Evolutionary conservation across 1,140 invertebrate species (phyloP).

Genomic region (Ylistrum balloti): DNA sequence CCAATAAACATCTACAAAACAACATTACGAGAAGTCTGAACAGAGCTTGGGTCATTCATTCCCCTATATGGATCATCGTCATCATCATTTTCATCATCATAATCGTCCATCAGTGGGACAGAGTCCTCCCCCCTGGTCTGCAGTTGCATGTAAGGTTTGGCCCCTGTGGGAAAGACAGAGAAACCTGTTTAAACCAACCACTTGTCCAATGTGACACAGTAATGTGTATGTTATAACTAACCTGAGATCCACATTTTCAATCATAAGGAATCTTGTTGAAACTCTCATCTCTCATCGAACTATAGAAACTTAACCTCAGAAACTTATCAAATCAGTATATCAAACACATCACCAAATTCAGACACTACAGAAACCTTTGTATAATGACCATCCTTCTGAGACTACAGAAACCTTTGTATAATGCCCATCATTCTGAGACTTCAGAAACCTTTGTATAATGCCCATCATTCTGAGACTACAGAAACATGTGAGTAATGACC

Average conservation of each 20-base stretch:
- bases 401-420: not conserved
- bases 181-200: not conserved
- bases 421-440: not conserved
- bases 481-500: too few relatives aligned
- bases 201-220: not conserved
- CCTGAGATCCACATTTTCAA: too few relatives aligned
- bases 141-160: slow-evolving; percentile 37
- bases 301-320: too few relatives aligned
- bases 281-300: too few relatives aligned
- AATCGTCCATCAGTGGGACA: slow-evolving; percentile 37
- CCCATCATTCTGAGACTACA: not conserved
- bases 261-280: too few relatives aligned
- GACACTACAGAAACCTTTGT: not conserved
- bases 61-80: slow-evolving; percentile 31
- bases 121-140: slow-evolving; percentile 5
- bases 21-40: slow-evolving; percentile 23
- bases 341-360: not conserved
- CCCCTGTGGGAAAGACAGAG: slow-evolving; percentile 29
- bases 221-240: not conserved
- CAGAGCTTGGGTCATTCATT: not conserved
- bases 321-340: too few relatives aligned
- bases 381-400: not conserved
- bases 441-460: not conserved
- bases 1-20: slow-evolving; percentile 30
- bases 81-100: slow-evolving; percentile 27